Conservation (phyloP, 2,888 invertebrate species). For the Drosophila testacea region DNA sequence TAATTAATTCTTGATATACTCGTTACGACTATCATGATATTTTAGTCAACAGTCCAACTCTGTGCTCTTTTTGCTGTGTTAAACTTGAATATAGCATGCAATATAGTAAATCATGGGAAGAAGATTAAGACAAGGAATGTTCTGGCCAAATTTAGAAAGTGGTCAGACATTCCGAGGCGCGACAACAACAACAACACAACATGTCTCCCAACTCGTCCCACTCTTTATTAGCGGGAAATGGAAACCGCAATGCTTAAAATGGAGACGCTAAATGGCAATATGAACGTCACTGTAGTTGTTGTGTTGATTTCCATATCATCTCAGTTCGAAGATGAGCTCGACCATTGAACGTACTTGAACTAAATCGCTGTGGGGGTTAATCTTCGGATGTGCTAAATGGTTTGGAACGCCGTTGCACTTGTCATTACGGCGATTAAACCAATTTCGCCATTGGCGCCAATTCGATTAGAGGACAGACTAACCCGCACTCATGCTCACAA, state of each 20-base stretch:
- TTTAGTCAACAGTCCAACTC: constrained; percentile 26
- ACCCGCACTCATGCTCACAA: constrained; percentile 19
- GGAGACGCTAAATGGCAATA: constrained; percentile 40
- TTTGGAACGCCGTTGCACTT: constrained; percentile 62
- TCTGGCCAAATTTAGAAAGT: constrained; percentile 63
- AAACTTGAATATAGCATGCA: constrained; percentile 66
- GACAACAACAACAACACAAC: constrained; percentile 6
- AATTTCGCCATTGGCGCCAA: constrained; percentile 59
- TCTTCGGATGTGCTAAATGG: constrained; percentile 54
- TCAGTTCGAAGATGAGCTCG: constrained; percentile 6
- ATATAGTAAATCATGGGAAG: constrained; percentile 45
- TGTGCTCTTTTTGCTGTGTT: constrained; percentile 10
- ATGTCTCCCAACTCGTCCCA: constrained; percentile 26
- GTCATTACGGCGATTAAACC: constrained; percentile 26
- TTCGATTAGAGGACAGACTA: constrained; percentile 59
- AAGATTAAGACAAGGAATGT: constrained; percentile 46
- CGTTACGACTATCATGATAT: constrained; percentile 1
- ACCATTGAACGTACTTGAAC: constrained; percentile 67
- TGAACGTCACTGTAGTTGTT: constrained; percentile 48
- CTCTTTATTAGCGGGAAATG: constrained; percentile 62
- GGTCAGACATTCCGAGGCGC: constrained; percentile 43
- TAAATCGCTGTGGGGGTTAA: constrained; percentile 13
- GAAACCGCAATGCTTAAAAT: constrained; percentile 50
- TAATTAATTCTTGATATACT: constrained; percentile 53
- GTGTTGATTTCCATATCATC: not conserved